Evolutionary conservation across 2,888 invertebrate species (phyloP).

Genomic region (Pycnomerus fuliginosus): DNA sequence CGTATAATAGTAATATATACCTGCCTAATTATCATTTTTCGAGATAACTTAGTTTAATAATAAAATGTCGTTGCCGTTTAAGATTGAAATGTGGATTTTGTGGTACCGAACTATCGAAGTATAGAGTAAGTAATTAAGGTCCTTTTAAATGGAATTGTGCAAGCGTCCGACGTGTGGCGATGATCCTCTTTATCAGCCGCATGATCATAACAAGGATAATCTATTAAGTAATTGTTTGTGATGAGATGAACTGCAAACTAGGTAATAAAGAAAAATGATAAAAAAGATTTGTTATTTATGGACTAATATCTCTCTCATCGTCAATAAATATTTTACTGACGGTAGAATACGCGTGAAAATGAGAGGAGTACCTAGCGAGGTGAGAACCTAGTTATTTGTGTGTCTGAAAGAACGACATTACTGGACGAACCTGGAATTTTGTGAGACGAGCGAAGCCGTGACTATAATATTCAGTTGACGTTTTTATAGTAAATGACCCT

Average conservation of each 20-base stretch:
- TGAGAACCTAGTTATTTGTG: neutral
- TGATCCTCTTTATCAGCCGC: slow-evolving; percentile 20
- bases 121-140: neutral
- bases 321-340: neutral
- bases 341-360: neutral
- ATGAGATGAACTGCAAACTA: neutral
- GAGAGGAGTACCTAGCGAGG: neutral
- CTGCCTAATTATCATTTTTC: neutral
- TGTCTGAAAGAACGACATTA: neutral
- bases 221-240: slow-evolving; percentile 5
- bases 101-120: neutral
- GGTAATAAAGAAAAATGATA: neutral
- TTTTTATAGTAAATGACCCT: neutral
- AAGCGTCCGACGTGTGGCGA: slow-evolving; percentile 13
- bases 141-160: neutral
- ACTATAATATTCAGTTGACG: neutral
- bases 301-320: neutral
- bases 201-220: slow-evolving; percentile 8
- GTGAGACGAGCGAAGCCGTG: neutral
- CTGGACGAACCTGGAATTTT: neutral
- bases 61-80: neutral
- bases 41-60: neutral
- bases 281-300: slow-evolving; percentile 3
- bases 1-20: no score
- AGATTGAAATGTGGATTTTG: neutral